Evolutionary conservation across 2,888 invertebrate genomes (phyloP).

Genomic region (Mythimna pallens): DNA sequence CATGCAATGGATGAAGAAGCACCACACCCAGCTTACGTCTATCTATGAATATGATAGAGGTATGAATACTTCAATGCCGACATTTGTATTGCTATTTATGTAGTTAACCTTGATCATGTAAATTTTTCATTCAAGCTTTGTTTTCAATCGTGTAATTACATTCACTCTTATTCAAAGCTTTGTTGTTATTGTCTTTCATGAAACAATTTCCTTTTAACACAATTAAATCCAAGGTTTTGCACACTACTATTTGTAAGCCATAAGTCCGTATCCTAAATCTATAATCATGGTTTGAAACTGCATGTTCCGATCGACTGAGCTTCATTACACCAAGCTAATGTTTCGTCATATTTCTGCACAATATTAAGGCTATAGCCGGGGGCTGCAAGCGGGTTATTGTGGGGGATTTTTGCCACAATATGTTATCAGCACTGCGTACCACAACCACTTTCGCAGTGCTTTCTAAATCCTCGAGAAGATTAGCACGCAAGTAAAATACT

Average conservation of each 20-base stretch:
- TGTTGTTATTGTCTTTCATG: not conserved
- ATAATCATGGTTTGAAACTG: conserved; percentile 57
- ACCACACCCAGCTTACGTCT: conserved; percentile 51
- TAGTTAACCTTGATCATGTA: not conserved
- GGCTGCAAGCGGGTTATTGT: conserved; percentile 76
- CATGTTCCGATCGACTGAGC: conserved; percentile 50
- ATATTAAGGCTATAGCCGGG: conserved; percentile 68
- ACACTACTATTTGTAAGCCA: conserved; percentile 38
- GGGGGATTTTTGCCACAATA: conserved; percentile 82
- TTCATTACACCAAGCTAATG: conserved; percentile 56
- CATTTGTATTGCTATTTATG: conserved; percentile 3
- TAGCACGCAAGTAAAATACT: conserved; percentile 74
- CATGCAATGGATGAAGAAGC: conserved; percentile 66
- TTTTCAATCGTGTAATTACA: conserved; percentile 1
- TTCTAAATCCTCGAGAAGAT: conserved; percentile 85
- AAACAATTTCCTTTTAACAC: not conserved
- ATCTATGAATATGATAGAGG: conserved; percentile 28
- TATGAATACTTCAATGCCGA: conserved; percentile 8
- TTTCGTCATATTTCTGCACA: conserved; percentile 61
- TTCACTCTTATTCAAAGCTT: not conserved
- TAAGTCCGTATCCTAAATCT: conserved; percentile 56
- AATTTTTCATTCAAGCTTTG: not conserved
- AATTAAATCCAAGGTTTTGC: conserved; percentile 1
- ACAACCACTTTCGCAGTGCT: conserved; percentile 80
- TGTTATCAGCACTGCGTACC: conserved; percentile 78